Evolutionary conservation across 1,140 invertebrate species (phyloP), one percentile per base, ranked within the genome.

Genomic region (Apis dorsata): DNA sequence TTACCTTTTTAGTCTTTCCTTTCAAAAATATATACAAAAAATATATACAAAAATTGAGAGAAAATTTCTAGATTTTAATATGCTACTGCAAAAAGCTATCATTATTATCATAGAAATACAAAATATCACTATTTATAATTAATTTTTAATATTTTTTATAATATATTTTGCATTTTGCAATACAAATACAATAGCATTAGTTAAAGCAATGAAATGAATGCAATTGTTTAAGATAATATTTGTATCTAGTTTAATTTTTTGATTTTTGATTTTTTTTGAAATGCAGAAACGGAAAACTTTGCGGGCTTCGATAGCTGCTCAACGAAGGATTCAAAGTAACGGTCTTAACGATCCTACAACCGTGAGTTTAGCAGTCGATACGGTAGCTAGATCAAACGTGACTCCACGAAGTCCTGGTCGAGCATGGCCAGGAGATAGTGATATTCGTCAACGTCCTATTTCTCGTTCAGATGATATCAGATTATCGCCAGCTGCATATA

Each of bases 211-310:
- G 17, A n/a, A 70, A 57, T 4, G n/a, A 69, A n/a, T 69, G 70
- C 51, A 57, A 28, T 24, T 21, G 59, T 62, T 5, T 11, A 12
- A 24, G 15, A 62, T 17, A 8, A 62, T 17, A 8, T 21, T 13
- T 9, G 4, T 80, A 10, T 34, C 28, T 28, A 28, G 28, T 5
- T 11, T 13, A 21, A 34, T 51, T 21, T 44, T 5, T 34, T 8
- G 51, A 17, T 21, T 34, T 66, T n/a, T n/a, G 12, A 28, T 78
- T 70, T 84, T 51, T 82, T 84, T 51, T 82, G 9, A 60, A 83
- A 93, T 93, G 80, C 94, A 98, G 97, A 98, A 98, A 95, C 95
- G 97, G 1, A 98, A 98, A 92, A 97, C 96, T 1, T 93, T 98
- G 81, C 95, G 97, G 85, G 96, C 96, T 19, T 96, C 96, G 13